phyloP scores from a whole-genome alignment of 2,797 vertebrate species.

The Acrossocheilus fasciatus region DNA sequence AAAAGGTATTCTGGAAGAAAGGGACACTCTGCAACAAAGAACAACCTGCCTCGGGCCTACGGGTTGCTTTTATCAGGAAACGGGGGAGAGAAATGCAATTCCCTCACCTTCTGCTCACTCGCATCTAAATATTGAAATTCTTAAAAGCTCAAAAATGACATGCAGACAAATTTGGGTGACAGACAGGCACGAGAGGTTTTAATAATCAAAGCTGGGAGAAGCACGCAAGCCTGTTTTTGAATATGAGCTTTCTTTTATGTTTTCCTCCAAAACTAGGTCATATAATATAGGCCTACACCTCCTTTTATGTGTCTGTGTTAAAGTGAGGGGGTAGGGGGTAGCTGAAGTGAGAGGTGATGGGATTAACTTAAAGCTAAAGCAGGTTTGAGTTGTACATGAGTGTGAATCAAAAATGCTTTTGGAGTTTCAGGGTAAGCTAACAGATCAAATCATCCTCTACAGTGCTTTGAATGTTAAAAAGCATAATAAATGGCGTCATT shows the following conservation, averaged over 20 bases:
- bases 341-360: constrained; percentile 49
- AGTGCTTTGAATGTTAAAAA: constrained; percentile 24
- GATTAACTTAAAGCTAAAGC: constrained; percentile 57
- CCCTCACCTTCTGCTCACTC: constrained; percentile 7
- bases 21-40: constrained; percentile 48
- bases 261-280: constrained; percentile 62
- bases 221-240: constrained; percentile 37
- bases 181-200: constrained; percentile 2
- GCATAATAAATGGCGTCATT: neutral
- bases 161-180: neutral
- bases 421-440: constrained; percentile 20
- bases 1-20: constrained; percentile 57
- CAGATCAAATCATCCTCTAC: neutral
- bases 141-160: constrained; percentile 6
- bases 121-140: neutral
- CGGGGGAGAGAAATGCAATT: neutral
- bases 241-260: constrained; percentile 55
- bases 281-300: constrained; percentile 53
- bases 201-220: constrained; percentile 22
- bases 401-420: constrained; percentile 40
- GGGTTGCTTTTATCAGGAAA: constrained; percentile 31
- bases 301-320: constrained; percentile 49
- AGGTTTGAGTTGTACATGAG: constrained; percentile 34
- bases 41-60: constrained; percentile 37
- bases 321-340: constrained; percentile 46